Conservation (phyloP, 2,113 vertebrate species). For the Sylvia atricapilla region DNA sequence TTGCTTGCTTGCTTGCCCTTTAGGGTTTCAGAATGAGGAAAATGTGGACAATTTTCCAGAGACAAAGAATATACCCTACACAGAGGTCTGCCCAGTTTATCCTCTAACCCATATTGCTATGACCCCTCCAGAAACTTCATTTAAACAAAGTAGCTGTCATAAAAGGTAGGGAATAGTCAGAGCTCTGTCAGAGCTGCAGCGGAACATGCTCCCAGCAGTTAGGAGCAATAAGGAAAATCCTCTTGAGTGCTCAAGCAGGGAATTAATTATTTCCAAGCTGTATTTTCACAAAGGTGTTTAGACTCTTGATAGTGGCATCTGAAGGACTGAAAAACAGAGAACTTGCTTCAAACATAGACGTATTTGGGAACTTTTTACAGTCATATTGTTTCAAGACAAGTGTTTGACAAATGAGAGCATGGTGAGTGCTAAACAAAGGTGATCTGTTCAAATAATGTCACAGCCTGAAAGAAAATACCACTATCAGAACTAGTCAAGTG, state of each 20-base stretch:
- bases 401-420: background rate
- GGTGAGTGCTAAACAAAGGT: conserved; percentile 20
- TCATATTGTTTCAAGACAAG: background rate
- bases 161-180: background rate
- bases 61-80: accelerated
- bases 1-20: background rate
- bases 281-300: background rate
- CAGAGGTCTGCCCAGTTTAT: background rate
- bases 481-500: conserved; percentile 24
- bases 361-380: background rate
- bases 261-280: background rate
- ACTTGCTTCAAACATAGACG: background rate
- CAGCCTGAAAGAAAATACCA: background rate
- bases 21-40: background rate
- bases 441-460: conserved; percentile 45
- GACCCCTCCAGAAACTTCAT: background rate
- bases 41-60: background rate
- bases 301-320: background rate
- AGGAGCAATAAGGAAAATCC: background rate
- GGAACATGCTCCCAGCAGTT: background rate
- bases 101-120: background rate
- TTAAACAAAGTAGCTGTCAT: background rate
- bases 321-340: background rate
- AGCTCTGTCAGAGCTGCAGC: background rate
- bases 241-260: background rate